Conservation (phyloP, 1,140 invertebrate genomes). For the Drosophila suzukii region DNA sequence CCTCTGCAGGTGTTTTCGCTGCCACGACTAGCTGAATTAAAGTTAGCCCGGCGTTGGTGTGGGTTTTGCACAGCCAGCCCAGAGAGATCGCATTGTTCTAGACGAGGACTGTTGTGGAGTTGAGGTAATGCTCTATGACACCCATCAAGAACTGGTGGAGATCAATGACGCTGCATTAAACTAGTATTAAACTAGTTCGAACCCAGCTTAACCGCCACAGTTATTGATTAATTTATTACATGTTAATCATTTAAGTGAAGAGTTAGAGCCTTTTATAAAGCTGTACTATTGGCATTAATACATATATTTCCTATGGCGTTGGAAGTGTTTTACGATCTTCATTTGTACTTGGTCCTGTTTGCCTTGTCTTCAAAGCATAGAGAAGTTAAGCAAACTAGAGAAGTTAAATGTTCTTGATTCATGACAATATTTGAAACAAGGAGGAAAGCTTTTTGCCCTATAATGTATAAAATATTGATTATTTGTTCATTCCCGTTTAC, state of each 20-base stretch:
- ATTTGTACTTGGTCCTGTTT: neutral
- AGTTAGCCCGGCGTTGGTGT: slow-evolving; percentile 17
- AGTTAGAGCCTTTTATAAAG: neutral
- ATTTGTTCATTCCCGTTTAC: too few species aligned
- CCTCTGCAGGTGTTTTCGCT: slow-evolving; percentile 24
- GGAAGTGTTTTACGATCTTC: neutral
- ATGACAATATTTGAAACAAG: too few species aligned
- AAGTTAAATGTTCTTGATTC: too few species aligned
- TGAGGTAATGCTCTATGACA: slow-evolving; percentile 15
- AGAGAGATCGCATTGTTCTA: slow-evolving; percentile 17
- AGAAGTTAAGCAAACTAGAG: too few species aligned
- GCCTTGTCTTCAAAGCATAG: too few species aligned
- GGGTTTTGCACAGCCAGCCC: slow-evolving; percentile 15
- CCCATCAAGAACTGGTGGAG: slow-evolving; percentile 32
- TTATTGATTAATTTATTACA: slow-evolving; percentile 29
- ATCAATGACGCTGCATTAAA: slow-evolving; percentile 55
- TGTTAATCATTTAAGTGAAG: slow-evolving; percentile 5
- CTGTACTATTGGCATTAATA: neutral
- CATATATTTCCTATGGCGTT: neutral
- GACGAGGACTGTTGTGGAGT: neutral
- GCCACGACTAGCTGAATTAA: slow-evolving; percentile 1
- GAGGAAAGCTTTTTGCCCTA: too few species aligned
- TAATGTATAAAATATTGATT: too few species aligned
- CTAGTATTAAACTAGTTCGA: slow-evolving; percentile 66
- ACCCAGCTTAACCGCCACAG: slow-evolving; percentile 32